These are phyloP conservation scores for Stylophora pistillata DNA, from an alignment of 64 coral and sea anemone species.

Conservation along the genomic window DNA sequence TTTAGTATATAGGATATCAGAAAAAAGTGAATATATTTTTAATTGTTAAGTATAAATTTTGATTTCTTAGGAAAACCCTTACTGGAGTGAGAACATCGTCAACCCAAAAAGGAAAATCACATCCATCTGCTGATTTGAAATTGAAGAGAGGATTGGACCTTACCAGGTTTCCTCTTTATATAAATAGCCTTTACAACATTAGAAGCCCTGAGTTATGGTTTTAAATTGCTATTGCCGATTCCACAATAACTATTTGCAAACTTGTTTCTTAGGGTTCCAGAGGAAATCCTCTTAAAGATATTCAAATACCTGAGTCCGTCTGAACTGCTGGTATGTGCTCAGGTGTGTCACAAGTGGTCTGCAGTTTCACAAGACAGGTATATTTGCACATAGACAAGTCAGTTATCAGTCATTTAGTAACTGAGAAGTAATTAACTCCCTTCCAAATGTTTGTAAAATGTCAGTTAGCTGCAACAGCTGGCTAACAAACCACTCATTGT, in stretches of 20 bases:
- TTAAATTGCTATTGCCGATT: too few species aligned
- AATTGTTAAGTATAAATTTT: not conserved
- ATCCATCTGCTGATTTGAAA: not conserved
- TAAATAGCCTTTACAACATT: too few species aligned
- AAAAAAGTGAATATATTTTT: too few species aligned
- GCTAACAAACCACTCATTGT: too few species aligned
- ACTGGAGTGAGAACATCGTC: not conserved
- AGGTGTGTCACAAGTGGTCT: slow-evolving; percentile 74
- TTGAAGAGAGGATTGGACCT: not conserved
- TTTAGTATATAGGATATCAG: too few species aligned
- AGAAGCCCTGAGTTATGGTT: too few species aligned
- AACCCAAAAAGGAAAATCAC: not conserved
- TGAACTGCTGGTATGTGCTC: slow-evolving; percentile 74
- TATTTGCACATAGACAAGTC: not conserved
- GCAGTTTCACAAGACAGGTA: slow-evolving; percentile 74
- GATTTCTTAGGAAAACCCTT: not conserved
- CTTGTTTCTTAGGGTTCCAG: slow-evolving; percentile 62
- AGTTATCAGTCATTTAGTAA: too few species aligned
- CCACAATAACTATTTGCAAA: too few species aligned
- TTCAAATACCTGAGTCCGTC: slow-evolving; percentile 77
- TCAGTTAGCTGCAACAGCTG: too few species aligned
- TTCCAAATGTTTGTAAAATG: too few species aligned
- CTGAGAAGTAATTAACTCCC: too few species aligned
- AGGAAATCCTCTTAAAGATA: slow-evolving; percentile 87
- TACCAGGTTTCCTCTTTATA: not conserved